Evolutionary conservation across 2,797 vertebrate genomes (phyloP), one percentile per base, ranked within the genome.

Genomic region (Dicrostonyx torquatus): DNA sequence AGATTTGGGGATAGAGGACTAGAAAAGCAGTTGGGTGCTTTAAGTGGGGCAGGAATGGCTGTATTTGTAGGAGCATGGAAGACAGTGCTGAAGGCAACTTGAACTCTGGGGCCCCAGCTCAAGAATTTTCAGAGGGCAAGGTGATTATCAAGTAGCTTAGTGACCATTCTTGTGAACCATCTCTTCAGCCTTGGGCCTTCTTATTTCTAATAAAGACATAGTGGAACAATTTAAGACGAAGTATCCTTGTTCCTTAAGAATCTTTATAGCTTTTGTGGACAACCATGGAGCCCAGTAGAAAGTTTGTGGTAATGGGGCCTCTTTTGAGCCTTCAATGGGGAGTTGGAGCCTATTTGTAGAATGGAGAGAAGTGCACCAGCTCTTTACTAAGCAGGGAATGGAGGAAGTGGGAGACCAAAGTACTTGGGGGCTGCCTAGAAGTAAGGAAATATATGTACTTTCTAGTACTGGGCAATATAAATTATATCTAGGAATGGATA

Each of bases 201-300:
- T 15, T n/a, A 88, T 94, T 70, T 82, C 78, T 86, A 48, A 26
- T 96, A 82, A 92, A 55, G 64, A 82, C 34, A 66, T 68, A 95
- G 87, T 90, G 90, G 55, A 80, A 48, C 91, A 78, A 14, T 60
- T 96, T 91, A 83, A 90, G 93, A 84, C 83, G 94, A 89, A 20
- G 31, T 40, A 66, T 20, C 22, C 64, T 64, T 86, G 14, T 73
- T 34, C 26, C 10, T 31, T 78, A 91, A 34, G 68, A 90, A 18
- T 80, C 45, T 94, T 55, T 80, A 70, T 90, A 37, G 77, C 86
- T 31, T 92, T 91, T 93, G 83, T 89, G 87, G 93, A 75, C 50
- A 90, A 58, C 17, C 10, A 77, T 40, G 70, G 31, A 82, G 58
- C 37, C 73, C 60, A 90, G 37, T 89, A 88, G 40, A 73, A 91